Evolutionary conservation across 2,797 vertebrate genomes (phyloP).

Genomic region (Intellagama lesueurii): DNA sequence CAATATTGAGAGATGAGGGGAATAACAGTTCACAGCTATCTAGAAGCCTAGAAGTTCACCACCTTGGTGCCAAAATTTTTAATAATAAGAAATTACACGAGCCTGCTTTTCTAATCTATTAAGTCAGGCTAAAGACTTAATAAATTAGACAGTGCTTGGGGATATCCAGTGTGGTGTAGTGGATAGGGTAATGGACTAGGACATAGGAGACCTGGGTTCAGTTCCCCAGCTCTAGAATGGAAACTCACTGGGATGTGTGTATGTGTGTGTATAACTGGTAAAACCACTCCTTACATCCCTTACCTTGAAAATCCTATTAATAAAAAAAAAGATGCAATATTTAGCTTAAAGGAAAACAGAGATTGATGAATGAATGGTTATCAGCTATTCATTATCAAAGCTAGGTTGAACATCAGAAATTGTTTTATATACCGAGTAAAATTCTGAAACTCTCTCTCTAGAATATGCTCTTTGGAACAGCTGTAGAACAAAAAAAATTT

Average conservation of each 20-base stretch:
- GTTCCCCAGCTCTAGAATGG: too few species aligned
- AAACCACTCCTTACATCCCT: too few species aligned
- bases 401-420: neutral
- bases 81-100: neutral
- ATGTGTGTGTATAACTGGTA: too few species aligned
- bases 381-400: neutral
- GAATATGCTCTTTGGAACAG: neutral
- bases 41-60: too few species aligned
- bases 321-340: slow-evolving; percentile 4
- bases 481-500: neutral
- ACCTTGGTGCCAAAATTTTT: neutral
- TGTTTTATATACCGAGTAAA: neutral
- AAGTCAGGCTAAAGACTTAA: neutral
- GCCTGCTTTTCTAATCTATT: neutral
- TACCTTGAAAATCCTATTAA: neutral
- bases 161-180: too few species aligned
- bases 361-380: neutral
- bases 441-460: neutral
- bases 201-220: too few species aligned
- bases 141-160: too few species aligned
- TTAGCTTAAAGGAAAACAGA: neutral
- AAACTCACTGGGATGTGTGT: too few species aligned
- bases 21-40: too few species aligned
- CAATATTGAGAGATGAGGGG: too few species aligned
- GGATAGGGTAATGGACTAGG: too few species aligned